phyloP scores from a whole-genome alignment of 2,888 invertebrate genomes.

The Melangyna quadrimaculata region DNA sequence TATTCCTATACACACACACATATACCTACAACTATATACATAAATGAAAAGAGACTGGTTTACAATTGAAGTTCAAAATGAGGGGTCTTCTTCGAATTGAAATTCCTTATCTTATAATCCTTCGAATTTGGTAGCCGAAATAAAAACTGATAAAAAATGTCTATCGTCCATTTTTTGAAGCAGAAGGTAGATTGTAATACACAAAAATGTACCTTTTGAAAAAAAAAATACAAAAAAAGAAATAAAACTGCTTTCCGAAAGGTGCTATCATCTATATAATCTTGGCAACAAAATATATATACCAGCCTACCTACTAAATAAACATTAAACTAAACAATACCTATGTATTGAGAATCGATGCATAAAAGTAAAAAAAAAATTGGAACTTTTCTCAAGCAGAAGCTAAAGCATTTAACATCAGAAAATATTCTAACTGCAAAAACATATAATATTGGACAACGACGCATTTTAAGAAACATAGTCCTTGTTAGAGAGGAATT shows the following conservation, averaged over 20 bases:
- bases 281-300: background rate
- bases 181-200: background rate
- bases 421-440: conserved; percentile 9
- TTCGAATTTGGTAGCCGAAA: background rate
- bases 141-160: background rate
- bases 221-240: background rate
- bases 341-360: background rate
- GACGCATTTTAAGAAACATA: conserved; percentile 51
- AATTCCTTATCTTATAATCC: background rate
- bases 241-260: background rate
- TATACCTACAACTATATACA: background rate
- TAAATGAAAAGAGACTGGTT: background rate
- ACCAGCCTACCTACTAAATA: background rate
- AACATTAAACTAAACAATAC: background rate
- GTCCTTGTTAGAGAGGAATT: conserved; percentile 78
- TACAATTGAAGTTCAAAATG: background rate
- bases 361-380: background rate
- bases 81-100: background rate
- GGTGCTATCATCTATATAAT: background rate
- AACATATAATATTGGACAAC: conserved; percentile 24
- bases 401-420: conserved; percentile 35
- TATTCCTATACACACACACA: no score
- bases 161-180: background rate
- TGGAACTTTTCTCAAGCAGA: conserved; percentile 25
- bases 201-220: background rate